Evolutionary conservation across 2,797 vertebrate genomes (phyloP).

Genomic region (Pangasius larnaudii): DNA sequence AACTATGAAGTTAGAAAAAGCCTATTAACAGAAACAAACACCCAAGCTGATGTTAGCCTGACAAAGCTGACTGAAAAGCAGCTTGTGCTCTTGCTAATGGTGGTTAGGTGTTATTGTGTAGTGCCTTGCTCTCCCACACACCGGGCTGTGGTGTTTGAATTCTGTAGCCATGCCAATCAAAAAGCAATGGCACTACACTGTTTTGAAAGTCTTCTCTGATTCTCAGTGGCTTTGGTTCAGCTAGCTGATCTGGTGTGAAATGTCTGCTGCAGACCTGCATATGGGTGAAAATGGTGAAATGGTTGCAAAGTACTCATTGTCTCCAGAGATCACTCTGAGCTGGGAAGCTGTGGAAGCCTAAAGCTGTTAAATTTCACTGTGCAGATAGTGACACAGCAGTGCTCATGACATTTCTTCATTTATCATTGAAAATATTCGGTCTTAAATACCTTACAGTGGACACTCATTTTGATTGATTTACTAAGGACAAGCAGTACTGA

Average conservation of each 20-base stretch:
- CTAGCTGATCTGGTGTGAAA: not conserved
- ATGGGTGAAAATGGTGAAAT: not conserved
- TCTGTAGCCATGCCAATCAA: not conserved
- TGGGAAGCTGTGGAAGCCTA: not conserved
- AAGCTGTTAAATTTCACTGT: not conserved
- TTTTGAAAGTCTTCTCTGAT: not conserved
- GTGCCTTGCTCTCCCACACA: not conserved
- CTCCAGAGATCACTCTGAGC: not conserved
- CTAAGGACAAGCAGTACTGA: not conserved
- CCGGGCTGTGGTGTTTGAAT: too few species aligned
- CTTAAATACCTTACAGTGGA: not conserved
- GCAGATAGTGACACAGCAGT: not conserved
- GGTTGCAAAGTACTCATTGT: not conserved
- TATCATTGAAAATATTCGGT: not conserved
- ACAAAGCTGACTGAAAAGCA: not conserved
- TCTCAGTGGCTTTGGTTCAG: not conserved
- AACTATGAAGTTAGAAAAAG: not conserved
- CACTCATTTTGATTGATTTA: not conserved
- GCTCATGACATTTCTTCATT: not conserved
- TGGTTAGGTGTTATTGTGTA: not conserved
- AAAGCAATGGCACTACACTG: too few species aligned
- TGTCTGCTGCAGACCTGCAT: not conserved
- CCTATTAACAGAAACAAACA: not conserved
- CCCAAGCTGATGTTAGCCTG: not conserved
- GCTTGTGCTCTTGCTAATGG: not conserved